Percentiles rank a stretch among this genome's conserved stretches.
Evolutionary conservation across 2,888 invertebrate species (phyloP).

Genomic region (Agonum fuliginosum): DNA sequence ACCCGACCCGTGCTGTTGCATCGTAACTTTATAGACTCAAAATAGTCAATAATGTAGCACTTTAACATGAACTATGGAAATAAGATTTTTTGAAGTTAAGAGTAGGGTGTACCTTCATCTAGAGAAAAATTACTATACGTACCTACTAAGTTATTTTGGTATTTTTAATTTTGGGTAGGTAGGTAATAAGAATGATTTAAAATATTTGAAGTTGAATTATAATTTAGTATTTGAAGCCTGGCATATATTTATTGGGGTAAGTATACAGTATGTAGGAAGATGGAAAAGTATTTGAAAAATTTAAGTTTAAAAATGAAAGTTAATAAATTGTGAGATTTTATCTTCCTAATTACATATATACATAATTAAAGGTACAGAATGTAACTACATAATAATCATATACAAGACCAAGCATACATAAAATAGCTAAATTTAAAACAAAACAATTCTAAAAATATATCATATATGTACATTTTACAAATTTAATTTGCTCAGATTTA

Average conservation of each 20-base stretch:
- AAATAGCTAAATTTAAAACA: conserved; percentile 36
- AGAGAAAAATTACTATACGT: no score
- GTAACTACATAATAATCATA: conserved; percentile 28
- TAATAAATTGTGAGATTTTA: conserved; percentile 42
- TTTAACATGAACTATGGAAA: no score
- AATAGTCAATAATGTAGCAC: no score
- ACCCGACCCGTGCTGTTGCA: no score
- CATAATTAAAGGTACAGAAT: conserved; percentile 37
- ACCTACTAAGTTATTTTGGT: no score
- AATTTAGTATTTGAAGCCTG: no score
- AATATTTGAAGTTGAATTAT: no score
- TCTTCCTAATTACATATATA: conserved; percentile 41
- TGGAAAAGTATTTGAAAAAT: background rate
- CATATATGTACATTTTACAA: conserved; percentile 32
- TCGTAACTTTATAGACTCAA: no score
- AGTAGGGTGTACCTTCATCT: no score
- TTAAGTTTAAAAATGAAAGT: background rate
- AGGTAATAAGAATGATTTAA: no score
- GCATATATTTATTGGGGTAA: background rate
- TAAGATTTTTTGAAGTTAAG: no score
- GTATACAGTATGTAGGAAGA: background rate
- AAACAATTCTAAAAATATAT: conserved; percentile 29
- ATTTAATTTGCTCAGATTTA: conserved; percentile 32
- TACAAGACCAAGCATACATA: conserved; percentile 37
- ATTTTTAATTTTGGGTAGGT: no score